Evolutionary conservation across 1,140 invertebrate genomes (phyloP).

Genomic region (Drosophila ananassae): DNA sequence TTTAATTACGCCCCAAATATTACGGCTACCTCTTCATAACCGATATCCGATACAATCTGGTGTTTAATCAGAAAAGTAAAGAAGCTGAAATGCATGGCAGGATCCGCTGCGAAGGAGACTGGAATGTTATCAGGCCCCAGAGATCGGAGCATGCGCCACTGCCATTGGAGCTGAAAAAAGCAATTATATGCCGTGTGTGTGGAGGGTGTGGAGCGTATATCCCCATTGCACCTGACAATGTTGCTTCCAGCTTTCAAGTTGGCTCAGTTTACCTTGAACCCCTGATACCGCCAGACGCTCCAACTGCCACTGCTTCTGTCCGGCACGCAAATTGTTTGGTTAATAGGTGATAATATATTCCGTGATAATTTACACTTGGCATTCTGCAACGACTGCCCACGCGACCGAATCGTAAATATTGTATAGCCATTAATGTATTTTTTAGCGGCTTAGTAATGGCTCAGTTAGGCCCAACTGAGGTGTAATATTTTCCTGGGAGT

Average conservation of each 20-base stretch:
- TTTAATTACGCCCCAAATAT: constrained; percentile 78
- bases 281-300: constrained; percentile 1
- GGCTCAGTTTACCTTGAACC: constrained; percentile 70
- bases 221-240: constrained; percentile 36
- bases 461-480: constrained; percentile 27
- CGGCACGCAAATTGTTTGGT: constrained; percentile 58
- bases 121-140: constrained; percentile 65
- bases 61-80: constrained; percentile 75
- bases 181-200: constrained; percentile 60
- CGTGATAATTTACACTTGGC: constrained; percentile 61
- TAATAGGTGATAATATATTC: constrained; percentile 72
- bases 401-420: constrained; percentile 65
- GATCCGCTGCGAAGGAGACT: constrained; percentile 22
- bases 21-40: constrained; percentile 43
- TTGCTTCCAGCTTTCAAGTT: constrained; percentile 5
- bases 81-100: constrained; percentile 48
- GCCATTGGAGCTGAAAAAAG: constrained; percentile 46
- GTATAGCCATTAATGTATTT: constrained; percentile 13
- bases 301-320: constrained; percentile 28
- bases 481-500: constrained; percentile 44
- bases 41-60: constrained; percentile 55
- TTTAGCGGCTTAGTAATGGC: constrained; percentile 65
- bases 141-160: constrained; percentile 54
- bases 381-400: constrained; percentile 54
- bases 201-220: constrained; percentile 23